phyloP scores from a whole-genome alignment of 2,113 vertebrate genomes.

The Heterotis niloticus region DNA sequence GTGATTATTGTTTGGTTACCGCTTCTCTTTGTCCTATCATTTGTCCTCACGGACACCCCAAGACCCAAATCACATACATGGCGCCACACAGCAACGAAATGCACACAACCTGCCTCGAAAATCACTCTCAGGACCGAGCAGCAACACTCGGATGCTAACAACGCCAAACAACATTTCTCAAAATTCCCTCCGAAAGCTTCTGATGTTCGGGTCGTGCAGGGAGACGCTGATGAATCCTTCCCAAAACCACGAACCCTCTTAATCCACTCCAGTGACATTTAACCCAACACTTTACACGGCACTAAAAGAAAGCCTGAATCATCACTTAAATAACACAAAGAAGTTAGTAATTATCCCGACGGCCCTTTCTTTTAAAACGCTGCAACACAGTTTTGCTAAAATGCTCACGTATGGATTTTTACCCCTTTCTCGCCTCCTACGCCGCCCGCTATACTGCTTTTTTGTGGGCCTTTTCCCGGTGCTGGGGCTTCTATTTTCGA shows the following conservation, averaged over 20 bases:
- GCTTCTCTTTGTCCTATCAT: constrained; percentile 60
- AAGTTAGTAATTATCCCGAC: constrained; percentile 89
- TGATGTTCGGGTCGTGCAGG: constrained; percentile 9
- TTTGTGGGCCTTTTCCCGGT: constrained; percentile 64
- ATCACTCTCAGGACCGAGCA: constrained; percentile 36
- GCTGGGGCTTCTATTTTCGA: constrained; percentile 66
- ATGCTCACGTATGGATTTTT: constrained; percentile 75
- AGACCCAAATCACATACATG: constrained; percentile 52
- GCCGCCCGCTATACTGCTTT: constrained; percentile 66
- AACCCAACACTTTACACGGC: constrained; percentile 43
- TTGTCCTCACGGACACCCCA: constrained; percentile 57
- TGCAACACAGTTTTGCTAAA: constrained; percentile 69
- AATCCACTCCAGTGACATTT: constrained; percentile 40
- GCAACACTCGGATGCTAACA: constrained; percentile 14
- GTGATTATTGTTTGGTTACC: constrained; percentile 54
- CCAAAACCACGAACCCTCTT: constrained; percentile 4
- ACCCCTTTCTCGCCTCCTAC: constrained; percentile 81
- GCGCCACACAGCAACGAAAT: not conserved
- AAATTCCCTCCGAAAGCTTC: constrained; percentile 1
- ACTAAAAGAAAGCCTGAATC: constrained; percentile 65
- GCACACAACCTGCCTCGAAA: constrained; percentile 49
- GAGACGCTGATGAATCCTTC: not conserved
- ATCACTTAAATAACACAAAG: constrained; percentile 85
- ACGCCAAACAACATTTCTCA: constrained; percentile 3
- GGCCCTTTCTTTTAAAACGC: constrained; percentile 64